Base-by-base conservation (phyloP, 2,797 vertebrate species). In the Astyanax mexicanus region DNA sequence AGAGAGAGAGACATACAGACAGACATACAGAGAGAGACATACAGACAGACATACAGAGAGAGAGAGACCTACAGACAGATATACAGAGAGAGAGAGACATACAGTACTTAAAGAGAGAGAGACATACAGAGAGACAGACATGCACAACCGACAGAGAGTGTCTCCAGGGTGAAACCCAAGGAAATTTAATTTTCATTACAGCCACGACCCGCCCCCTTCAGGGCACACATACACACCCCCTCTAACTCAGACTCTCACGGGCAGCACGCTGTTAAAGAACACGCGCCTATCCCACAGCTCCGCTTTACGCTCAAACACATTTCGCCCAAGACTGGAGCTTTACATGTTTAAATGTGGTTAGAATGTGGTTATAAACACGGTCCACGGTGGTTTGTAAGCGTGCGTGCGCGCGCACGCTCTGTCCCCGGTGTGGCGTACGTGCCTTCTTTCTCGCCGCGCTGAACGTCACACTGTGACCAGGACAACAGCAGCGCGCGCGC, bases 361-460 rank as follows among this genome's bases (percentile, higher is more conserved):
- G n/a, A n/a, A n/a, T n/a, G n/a, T n/a, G n/a, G n/a, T 60, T 27
- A 75, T 17, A 15, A 64, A 19, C n/a, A 17, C 2, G 10, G 10
- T 12, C n/a, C n/a, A n/a, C n/a, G n/a, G n/a, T n/a, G n/a, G n/a
- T n/a, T n/a, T n/a, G 12, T 35, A 3, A 13, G 1, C 6, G 3
- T 13, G 29, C 13, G 21, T 1, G 27, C 45, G 47, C 27, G 45
- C 40, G 23, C 32, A 37, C 6, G 6, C 57, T 25, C 38, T n/a
- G 51, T 9, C 51, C 8, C 62, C 44, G 58, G 40, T 10, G 44
- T 19, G 73, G 74, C 51, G 67, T 82, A 82, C 81, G 81, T 82
- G 81, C 83, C 47, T 54, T 27, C 51, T 52, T 52, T 62, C 45
- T 37, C 60, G 13, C 72, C 68, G 74, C 69, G 69, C 80, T 55